Percentiles rank a stretch among this genome's conserved stretches.
Evolutionary conservation across 2,797 vertebrate species (phyloP).

Genomic region (Crocidura indochinensis): DNA sequence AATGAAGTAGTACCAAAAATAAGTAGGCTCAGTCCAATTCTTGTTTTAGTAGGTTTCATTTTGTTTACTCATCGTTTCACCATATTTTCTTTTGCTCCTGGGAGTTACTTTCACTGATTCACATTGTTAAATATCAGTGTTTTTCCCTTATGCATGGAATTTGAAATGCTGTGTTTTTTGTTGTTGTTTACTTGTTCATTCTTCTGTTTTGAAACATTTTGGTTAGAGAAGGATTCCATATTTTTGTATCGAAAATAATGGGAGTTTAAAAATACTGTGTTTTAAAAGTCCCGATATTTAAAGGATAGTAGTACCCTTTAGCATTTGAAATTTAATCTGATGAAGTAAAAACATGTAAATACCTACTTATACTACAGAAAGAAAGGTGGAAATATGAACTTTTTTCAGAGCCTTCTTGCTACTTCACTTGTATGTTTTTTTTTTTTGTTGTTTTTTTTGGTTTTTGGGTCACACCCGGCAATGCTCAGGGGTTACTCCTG

Average conservation of each 20-base stretch:
- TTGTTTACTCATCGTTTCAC: slow-evolving; percentile 63
- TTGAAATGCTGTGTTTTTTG: slow-evolving; percentile 55
- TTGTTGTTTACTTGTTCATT: slow-evolving; percentile 40
- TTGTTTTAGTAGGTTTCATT: slow-evolving; percentile 60
- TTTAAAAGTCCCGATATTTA: slow-evolving; percentile 34
- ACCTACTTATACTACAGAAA: slow-evolving; percentile 45
- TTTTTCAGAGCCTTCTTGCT: slow-evolving; percentile 57
- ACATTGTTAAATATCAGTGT: slow-evolving; percentile 68
- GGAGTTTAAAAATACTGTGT: slow-evolving; percentile 54
- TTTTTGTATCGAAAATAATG: slow-evolving; percentile 62
- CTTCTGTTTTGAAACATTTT: slow-evolving; percentile 55
- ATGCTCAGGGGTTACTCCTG: too few species aligned
- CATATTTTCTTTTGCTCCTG: slow-evolving; percentile 67
- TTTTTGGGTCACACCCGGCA: too few species aligned
- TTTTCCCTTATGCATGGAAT: slow-evolving; percentile 74
- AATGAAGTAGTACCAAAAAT: slow-evolving; percentile 27
- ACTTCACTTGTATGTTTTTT: too few species aligned
- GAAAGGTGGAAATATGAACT: slow-evolving; percentile 25
- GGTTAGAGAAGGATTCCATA: slow-evolving; percentile 64
- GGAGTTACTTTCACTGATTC: slow-evolving; percentile 69
- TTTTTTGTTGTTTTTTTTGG: too few species aligned
- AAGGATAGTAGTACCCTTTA: slow-evolving; percentile 37
- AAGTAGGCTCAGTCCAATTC: slow-evolving; percentile 61
- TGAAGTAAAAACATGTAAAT: slow-evolving; percentile 27
- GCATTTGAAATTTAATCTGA: slow-evolving; percentile 2